Base-by-base conservation (phyloP, 2,888 invertebrate species). In the Tenthredo distinguenda region DNA sequence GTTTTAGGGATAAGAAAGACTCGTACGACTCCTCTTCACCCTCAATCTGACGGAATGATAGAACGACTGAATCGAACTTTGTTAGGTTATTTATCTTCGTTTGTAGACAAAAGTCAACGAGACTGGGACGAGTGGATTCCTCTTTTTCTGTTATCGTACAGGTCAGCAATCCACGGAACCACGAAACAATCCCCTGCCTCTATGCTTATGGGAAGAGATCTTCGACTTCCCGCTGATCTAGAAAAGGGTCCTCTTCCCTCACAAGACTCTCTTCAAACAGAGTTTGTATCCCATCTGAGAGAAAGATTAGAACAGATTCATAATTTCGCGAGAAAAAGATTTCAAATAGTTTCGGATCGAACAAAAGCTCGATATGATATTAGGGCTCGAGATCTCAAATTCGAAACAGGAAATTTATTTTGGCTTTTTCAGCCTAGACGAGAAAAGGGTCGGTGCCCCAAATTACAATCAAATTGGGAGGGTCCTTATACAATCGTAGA, bases 41-140 rank as follows among this genome's bases (percentile, higher is more conserved):
- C 91, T 4, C 90, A 90, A 37, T 90, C 90, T 5, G 89, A 91
- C 76, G 90, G 90, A 50, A 90, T 90, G 88, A 88, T 90, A 6
- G 90, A 91, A 62, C 82, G 89, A 55, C 87, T 90, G 77, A 90
- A 90, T 72, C 65, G 87, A 21, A 91, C 89, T 0, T 76, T 89
- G 21, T 68, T 87, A 31, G 65, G 86, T 21, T 87, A 90, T 85
- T 55, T 89, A 40, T 85, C 87, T 2, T 87, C 87, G 40, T 86
- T 87, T n/a, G 86, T 87, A 1, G n/a, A 72, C 7, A 9, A 40
- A 15, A 72, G 34, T 72, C 72, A 72, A 15, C 15, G n/a, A 9
- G 76, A 87, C 71, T 87, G 88, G 87, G 87, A 88, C 31, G 72
- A 72, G 72, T 37, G 40, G 37, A 12, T 72, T 6, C 37, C 72